Evolutionary conservation across 2,113 vertebrate genomes (phyloP), one percentile per base, ranked within the genome.

Genomic region (Todiramphus chloris): DNA sequence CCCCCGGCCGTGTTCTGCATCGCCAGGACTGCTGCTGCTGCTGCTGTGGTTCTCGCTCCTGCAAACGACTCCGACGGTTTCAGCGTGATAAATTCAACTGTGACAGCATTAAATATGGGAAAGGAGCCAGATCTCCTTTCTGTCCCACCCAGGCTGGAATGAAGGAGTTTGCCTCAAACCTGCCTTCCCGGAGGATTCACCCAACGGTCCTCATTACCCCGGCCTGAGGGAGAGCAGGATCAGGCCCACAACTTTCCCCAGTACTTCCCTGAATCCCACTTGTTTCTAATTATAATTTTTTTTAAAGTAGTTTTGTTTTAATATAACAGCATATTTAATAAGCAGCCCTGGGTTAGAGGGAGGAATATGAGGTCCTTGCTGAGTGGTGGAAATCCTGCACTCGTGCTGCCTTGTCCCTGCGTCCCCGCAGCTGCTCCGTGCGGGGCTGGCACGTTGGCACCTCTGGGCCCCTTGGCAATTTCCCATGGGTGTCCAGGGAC

Each of bases 351-450:
- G 90, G 66, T 60, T 41, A 73, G 69, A 92, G 58, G 64, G n/a
- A 84, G 58, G 69, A 94, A 92, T 59, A 33, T 0, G 2, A 83
- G 53, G 83, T 89, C 67, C 51, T 80, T 56, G 83, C 75, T 0
- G 35, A 56, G 16, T 20, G 2, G 13, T 88, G 68, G 58, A 89
- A 95, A 87, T 64, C 62, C 62, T 64, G 35, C 17, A 7, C 27
- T 1, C 1, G 3, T 28, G 31, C 69, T 63, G 66, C 74, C 80
- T 95, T 2, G 2, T 90, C 83, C 70, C 51, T 5, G 3, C 13
- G 11, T 60, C 16, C 16, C 53, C 3, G 0, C 0, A 0, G 69
- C 64, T 84, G 60, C 63, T 83, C 0, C 0, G 27, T 16, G 1
- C 5, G 5, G 63, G 60, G 56, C 60, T 6, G 43, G 28, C 63